Evolutionary conservation across 2,113 vertebrate genomes (phyloP).

Genomic region (Pseudorectes ferrugineus): DNA sequence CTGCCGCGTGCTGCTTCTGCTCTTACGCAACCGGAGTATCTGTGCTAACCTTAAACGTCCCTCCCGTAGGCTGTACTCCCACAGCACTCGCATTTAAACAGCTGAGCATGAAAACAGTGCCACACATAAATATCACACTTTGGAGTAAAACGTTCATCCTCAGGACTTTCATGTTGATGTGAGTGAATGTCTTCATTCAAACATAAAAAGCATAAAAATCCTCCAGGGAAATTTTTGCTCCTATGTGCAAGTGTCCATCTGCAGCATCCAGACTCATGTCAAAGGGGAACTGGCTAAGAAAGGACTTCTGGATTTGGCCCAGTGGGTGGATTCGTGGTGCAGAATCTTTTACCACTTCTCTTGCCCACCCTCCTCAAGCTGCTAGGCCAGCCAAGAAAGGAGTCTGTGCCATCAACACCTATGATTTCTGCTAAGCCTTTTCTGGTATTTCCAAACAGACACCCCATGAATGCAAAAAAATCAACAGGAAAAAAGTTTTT

Average conservation of each 20-base stretch:
- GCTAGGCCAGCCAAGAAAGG: neutral
- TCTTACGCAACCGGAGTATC: neutral
- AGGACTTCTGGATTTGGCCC: neutral
- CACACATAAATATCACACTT: conserved; percentile 16
- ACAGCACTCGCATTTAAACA: neutral
- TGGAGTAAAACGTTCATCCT: neutral
- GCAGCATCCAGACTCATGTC: neutral
- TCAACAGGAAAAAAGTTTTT: neutral
- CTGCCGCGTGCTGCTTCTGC: neutral
- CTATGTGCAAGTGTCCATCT: neutral
- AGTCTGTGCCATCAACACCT: neutral
- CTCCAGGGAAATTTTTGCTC: neutral
- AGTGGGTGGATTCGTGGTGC: neutral
- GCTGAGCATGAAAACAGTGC: conserved; percentile 1
- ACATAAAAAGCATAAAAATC: neutral
- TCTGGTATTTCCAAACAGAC: neutral
- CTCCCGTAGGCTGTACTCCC: neutral
- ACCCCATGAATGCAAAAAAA: neutral
- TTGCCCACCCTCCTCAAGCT: neutral
- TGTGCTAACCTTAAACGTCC: neutral
- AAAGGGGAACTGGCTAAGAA: neutral
- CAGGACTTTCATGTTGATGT: neutral
- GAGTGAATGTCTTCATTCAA: conserved; percentile 13
- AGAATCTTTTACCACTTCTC: neutral
- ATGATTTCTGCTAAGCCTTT: neutral